phyloP scores from a whole-genome alignment of 1,140 invertebrate genomes.

The Bacillus rossius region DNA sequence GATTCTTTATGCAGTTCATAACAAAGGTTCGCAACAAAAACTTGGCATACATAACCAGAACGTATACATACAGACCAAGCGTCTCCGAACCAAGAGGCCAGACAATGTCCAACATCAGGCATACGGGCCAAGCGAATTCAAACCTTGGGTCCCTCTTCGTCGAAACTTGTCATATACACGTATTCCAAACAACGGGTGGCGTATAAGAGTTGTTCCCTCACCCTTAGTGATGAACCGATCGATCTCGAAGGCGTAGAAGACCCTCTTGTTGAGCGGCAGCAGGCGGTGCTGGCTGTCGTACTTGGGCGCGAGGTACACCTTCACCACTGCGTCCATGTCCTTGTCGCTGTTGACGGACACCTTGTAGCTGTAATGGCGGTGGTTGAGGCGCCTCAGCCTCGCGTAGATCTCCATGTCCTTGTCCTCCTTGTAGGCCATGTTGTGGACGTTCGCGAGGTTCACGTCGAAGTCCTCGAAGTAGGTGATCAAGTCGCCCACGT shows the following conservation, averaged over 20 bases:
- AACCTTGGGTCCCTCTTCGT: no score
- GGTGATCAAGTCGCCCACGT: constrained; percentile 41
- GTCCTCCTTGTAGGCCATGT: constrained; percentile 7
- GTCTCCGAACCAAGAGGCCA: no score
- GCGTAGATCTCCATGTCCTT: constrained; percentile 49
- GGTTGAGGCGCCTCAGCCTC: constrained; percentile 51
- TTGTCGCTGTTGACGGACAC: constrained; percentile 52
- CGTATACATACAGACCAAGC: no score
- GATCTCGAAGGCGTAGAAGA: constrained; percentile 57
- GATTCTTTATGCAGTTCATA: not conserved
- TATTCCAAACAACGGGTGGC: no score
- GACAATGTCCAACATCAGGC: no score
- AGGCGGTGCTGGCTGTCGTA: constrained; percentile 50
- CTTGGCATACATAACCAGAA: not conserved
- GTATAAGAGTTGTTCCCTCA: no score
- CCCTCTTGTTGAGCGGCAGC: constrained; percentile 43
- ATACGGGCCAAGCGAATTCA: not conserved
- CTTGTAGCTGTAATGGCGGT: constrained; percentile 58
- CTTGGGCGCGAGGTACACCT: constrained; percentile 64
- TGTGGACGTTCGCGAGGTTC: constrained; percentile 25
- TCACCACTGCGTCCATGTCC: constrained; percentile 47
- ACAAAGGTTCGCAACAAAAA: no score
- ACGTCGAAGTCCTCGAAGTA: constrained; percentile 31
- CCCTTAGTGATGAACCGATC: constrained; percentile 41
- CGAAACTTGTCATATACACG: no score